These are phyloP conservation scores for Phlogophora meticulosa DNA, from an alignment of 2,888 invertebrate genomes.

Conservation along the genomic window DNA sequence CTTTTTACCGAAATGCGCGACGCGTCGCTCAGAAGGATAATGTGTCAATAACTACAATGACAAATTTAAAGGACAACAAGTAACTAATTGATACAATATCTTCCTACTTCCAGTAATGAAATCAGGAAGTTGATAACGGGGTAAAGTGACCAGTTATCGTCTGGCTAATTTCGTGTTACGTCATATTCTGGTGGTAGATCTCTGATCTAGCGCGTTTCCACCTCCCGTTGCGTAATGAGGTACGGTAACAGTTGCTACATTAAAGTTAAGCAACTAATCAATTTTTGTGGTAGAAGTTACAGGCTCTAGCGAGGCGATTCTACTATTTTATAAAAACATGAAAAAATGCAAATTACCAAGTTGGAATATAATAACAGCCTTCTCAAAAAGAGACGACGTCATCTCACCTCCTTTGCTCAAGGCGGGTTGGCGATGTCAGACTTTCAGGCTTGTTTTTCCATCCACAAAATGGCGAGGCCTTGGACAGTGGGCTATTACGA, in stretches of 20 bases:
- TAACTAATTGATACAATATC: conserved; percentile 4
- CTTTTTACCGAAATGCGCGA: no score
- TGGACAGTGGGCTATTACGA: no score
- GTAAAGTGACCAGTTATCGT: conserved; percentile 54
- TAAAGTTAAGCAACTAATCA: conserved; percentile 62
- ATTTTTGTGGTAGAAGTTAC: conserved; percentile 50
- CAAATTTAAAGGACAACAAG: background rate
- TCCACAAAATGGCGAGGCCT: no score
- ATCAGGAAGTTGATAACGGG: conserved; percentile 38
- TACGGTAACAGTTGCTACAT: conserved; percentile 67
- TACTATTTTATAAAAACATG: background rate
- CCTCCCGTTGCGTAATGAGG: conserved; percentile 68
- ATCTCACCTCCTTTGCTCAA: no score
- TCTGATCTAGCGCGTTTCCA: conserved; percentile 55
- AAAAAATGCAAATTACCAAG: background rate
- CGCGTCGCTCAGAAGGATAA: no score
- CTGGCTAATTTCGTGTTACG: conserved; percentile 56
- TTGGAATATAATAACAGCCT: no score
- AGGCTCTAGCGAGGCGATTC: conserved; percentile 42
- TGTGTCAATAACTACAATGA: background rate
- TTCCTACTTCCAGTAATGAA: conserved; percentile 19
- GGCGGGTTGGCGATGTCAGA: no score
- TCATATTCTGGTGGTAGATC: conserved; percentile 56
- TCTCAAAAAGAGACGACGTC: no score
- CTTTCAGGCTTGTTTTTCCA: no score